A percentile compares a stretch with the other conserved stretches of the same genome.
These are phyloP conservation scores for Meloidogyne floridensis DNA, from an alignment of 1,140 invertebrate species.

Conservation along the genomic window DNA sequence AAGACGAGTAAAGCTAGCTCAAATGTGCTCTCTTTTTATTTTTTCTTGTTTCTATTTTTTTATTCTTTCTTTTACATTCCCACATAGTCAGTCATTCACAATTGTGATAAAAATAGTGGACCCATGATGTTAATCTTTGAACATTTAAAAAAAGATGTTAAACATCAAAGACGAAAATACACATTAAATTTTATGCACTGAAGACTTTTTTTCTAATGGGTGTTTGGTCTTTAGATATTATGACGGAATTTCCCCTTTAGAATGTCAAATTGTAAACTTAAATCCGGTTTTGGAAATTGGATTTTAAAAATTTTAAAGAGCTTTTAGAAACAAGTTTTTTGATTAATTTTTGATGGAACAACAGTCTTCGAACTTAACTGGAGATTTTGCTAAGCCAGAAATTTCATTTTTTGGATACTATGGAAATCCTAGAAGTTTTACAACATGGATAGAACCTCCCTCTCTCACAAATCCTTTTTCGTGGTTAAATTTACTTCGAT, in stretches of 20 bases:
- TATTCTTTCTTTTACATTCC: neutral
- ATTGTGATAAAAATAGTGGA: neutral
- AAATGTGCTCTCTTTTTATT: neutral
- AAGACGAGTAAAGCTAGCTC: neutral
- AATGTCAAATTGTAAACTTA: too few species aligned
- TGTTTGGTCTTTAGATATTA: too few species aligned
- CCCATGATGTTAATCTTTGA: neutral
- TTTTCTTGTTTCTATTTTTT: neutral
- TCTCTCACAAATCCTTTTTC: neutral
- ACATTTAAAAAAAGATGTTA: neutral
- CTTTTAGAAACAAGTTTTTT: neutral
- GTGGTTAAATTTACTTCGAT: slow-evolving; percentile 22
- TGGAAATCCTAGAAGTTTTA: slow-evolving; percentile 40
- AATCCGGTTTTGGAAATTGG: neutral
- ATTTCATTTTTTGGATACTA: slow-evolving; percentile 27
- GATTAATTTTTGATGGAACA: neutral
- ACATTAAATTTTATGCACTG: neutral
- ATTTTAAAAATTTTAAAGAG: neutral
- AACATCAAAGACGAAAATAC: neutral
- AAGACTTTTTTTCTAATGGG: too few species aligned
- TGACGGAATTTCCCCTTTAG: too few species aligned
- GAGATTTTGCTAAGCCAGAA: slow-evolving; percentile 39
- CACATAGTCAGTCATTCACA: too few species aligned
- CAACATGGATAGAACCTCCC: slow-evolving; percentile 37
- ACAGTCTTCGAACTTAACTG: neutral